Conservation (phyloP, 1,140 invertebrate species). For the Drosophila kanapiae region DNA sequence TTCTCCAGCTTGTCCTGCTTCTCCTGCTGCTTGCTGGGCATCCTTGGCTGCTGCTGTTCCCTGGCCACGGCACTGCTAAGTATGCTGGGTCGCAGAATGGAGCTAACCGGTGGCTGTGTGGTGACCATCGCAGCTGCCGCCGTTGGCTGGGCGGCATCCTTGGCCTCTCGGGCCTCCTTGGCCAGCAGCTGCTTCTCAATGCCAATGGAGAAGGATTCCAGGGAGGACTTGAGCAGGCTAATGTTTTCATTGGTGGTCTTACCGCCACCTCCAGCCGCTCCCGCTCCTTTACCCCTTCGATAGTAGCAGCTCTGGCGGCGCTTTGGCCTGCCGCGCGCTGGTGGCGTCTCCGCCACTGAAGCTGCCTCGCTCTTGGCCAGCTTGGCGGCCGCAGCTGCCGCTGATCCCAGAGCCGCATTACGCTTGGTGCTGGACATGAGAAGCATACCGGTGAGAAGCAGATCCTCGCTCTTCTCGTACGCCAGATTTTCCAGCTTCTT, state of each 20-base stretch:
- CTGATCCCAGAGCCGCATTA: conserved; percentile 46
- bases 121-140: neutral
- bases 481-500: conserved; percentile 84
- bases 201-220: conserved; percentile 80
- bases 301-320: conserved; percentile 73
- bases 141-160: conserved; percentile 40
- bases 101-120: conserved; percentile 4
- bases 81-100: conserved; percentile 63
- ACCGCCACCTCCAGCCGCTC: neutral
- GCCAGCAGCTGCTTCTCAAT: conserved; percentile 77
- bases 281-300: conserved; percentile 49
- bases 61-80: conserved; percentile 51
- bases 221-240: conserved; percentile 71
- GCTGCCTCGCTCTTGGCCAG: conserved; percentile 28
- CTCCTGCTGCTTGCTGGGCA: conserved; percentile 1
- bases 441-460: conserved; percentile 80
- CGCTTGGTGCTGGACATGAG: conserved; percentile 83
- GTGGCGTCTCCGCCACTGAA: neutral
- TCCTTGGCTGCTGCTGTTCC: conserved; percentile 11
- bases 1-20: conserved; percentile 1
- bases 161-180: conserved; percentile 54
- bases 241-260: conserved; percentile 64
- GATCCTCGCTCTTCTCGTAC: conserved; percentile 77
- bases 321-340: conserved; percentile 53
- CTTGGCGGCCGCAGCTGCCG: conserved; percentile 32